phyloP scores from a whole-genome alignment of 2,113 vertebrate genomes.

The Nesoenas mayeri region DNA sequence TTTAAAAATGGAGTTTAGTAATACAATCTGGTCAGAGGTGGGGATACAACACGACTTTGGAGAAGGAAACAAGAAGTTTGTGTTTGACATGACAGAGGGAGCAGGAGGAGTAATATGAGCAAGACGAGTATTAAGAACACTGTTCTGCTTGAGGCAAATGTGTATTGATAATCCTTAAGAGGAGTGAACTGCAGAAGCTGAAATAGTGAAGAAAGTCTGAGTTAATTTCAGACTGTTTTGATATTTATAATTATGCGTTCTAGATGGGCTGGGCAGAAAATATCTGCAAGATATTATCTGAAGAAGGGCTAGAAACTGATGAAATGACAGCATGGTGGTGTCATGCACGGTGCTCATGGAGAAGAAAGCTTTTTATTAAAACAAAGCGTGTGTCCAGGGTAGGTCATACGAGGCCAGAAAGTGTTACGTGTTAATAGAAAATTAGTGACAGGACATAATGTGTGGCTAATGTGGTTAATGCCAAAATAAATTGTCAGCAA shows the following conservation, averaged over 20 bases:
- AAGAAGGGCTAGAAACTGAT: background rate
- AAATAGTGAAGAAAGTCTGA: background rate
- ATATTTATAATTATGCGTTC: background rate
- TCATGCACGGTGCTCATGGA: background rate
- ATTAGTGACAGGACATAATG: background rate
- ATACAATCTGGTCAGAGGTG: background rate
- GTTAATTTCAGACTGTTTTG: background rate
- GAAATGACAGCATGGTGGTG: background rate
- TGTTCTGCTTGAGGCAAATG: background rate
- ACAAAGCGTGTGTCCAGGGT: background rate
- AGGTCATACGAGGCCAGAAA: background rate
- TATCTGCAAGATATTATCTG: background rate
- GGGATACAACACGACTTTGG: background rate
- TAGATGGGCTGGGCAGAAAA: background rate
- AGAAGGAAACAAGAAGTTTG: slow-evolving; percentile 37
- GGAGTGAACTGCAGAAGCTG: background rate
- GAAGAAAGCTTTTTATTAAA: background rate
- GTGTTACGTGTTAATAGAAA: background rate
- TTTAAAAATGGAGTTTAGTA: slow-evolving; percentile 19
- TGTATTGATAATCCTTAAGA: background rate
- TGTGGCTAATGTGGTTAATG: background rate
- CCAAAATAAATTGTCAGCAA: background rate
- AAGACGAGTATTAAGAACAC: background rate
- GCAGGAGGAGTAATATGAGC: background rate
- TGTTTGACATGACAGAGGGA: slow-evolving; percentile 15